These are phyloP conservation scores for Pristionchus mayeri DNA, from an alignment of 2,888 invertebrate species.

Conservation along the genomic window DNA sequence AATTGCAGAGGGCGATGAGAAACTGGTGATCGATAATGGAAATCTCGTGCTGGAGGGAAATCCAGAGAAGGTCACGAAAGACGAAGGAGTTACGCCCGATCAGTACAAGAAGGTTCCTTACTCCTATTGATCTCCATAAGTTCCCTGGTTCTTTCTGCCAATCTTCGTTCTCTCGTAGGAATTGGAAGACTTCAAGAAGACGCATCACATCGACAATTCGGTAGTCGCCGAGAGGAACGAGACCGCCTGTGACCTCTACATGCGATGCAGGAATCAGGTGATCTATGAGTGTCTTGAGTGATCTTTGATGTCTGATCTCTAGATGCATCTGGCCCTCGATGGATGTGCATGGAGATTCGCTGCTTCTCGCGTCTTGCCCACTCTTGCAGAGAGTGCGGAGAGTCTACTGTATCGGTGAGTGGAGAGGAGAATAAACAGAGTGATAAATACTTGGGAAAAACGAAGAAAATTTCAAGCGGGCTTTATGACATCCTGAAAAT, in stretches of 20 bases:
- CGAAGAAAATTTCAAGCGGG: no score
- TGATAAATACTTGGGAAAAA: no score
- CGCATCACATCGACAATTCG: slow-evolving; percentile 50
- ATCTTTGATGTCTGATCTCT: slow-evolving; percentile 8
- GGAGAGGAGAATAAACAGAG: no score
- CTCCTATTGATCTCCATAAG: no score
- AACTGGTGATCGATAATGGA: slow-evolving; percentile 57
- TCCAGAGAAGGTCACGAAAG: not conserved
- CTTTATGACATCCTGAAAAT: no score
- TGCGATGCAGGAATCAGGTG: slow-evolving; percentile 63
- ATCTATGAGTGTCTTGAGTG: not conserved
- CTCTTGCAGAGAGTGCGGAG: slow-evolving; percentile 64
- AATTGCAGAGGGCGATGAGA: slow-evolving; percentile 59
- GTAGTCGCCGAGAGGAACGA: slow-evolving; percentile 55
- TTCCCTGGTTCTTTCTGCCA: no score
- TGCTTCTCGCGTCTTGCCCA: slow-evolving; percentile 57
- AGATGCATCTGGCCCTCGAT: slow-evolving; percentile 68
- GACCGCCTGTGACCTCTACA: slow-evolving; percentile 65
- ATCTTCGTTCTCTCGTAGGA: slow-evolving; percentile 51
- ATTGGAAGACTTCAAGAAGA: slow-evolving; percentile 59
- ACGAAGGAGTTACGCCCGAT: slow-evolving; percentile 25
- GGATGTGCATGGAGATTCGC: slow-evolving; percentile 65
- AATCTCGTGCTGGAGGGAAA: slow-evolving; percentile 48
- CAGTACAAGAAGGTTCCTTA: slow-evolving; percentile 41
- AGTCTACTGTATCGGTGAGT: slow-evolving; percentile 62